A percentile compares a stretch with the other conserved stretches of the same genome.
phyloP scores from a whole-genome alignment of 1,140 invertebrate genomes.

The Hermetia illucens region DNA sequence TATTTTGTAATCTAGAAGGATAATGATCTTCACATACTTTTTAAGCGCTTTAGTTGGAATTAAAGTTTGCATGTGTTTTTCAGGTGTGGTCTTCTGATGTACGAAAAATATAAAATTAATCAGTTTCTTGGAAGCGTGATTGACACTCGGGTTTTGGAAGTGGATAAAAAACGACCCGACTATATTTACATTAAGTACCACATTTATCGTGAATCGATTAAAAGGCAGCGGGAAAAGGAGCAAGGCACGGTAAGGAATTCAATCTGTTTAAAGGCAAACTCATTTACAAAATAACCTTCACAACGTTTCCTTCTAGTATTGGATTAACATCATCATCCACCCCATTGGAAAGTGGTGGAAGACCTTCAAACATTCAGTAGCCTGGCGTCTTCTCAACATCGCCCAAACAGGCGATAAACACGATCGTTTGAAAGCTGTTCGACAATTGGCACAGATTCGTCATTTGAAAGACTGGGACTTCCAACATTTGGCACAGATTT shows the following conservation, averaged over 20 bases:
- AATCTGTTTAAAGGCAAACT: background rate
- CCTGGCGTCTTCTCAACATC: constrained; percentile 31
- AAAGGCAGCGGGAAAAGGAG: constrained; percentile 21
- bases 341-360: constrained; percentile 31
- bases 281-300: background rate
- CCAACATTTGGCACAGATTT: constrained; percentile 44
- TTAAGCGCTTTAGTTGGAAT: too few relatives aligned
- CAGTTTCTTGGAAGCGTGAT: constrained; percentile 19
- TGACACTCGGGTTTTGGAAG: constrained; percentile 16
- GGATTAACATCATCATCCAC: constrained; percentile 28
- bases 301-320: constrained; percentile 12
- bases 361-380: constrained; percentile 33
- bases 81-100: constrained; percentile 23
- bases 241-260: constrained; percentile 17
- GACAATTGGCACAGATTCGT: constrained; percentile 28
- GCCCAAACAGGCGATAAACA: constrained; percentile 28
- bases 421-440: constrained; percentile 31
- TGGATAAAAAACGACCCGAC: constrained; percentile 25
- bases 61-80: too few relatives aligned
- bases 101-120: constrained; percentile 19
- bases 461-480: constrained; percentile 42
- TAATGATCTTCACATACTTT: too few relatives aligned
- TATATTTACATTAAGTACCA: constrained; percentile 31
- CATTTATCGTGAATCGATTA: constrained; percentile 28
- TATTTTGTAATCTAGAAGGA: too few relatives aligned